Evolutionary conservation across 2,797 vertebrate species (phyloP).

Genomic region (Kryptolebias ocellatus): DNA sequence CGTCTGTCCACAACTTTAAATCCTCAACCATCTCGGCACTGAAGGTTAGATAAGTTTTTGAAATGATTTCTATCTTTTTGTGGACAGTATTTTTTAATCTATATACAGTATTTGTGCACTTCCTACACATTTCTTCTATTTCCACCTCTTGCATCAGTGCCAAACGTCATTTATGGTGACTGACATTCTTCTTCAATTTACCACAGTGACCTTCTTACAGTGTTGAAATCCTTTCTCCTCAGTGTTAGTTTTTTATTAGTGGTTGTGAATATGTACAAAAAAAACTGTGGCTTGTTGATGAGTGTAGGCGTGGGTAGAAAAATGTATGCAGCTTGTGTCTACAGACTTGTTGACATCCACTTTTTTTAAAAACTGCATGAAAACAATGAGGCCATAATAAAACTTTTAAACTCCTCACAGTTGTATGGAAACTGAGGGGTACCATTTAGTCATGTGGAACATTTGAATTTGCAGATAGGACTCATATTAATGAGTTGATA

Average conservation of each 20-base stretch:
- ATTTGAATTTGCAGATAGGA: too few relatives aligned
- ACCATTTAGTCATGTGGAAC: too few relatives aligned
- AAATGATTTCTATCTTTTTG: background rate
- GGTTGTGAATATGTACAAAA: background rate
- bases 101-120: background rate
- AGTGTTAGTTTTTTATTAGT: slow-evolving; percentile 1
- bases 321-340: slow-evolving; percentile 12
- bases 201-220: background rate
- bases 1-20: too few relatives aligned
- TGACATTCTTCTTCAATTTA: slow-evolving; percentile 9
- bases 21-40: background rate
- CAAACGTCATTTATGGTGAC: background rate
- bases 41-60: background rate
- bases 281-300: slow-evolving; percentile 1
- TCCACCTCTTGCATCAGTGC: slow-evolving; percentile 3
- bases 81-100: too few relatives aligned
- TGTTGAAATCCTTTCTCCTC: background rate
- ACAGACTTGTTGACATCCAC: slow-evolving; percentile 16
- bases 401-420: background rate
- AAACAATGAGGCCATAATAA: slow-evolving; percentile 17
- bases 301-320: slow-evolving; percentile 9
- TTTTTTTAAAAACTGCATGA: slow-evolving; percentile 8
- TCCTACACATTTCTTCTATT: slow-evolving; percentile 2
- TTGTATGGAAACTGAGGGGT: too few relatives aligned
- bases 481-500: too few relatives aligned